Base-by-base conservation (phyloP, 1,140 invertebrate species). In the Drosophila aff. region DNA sequence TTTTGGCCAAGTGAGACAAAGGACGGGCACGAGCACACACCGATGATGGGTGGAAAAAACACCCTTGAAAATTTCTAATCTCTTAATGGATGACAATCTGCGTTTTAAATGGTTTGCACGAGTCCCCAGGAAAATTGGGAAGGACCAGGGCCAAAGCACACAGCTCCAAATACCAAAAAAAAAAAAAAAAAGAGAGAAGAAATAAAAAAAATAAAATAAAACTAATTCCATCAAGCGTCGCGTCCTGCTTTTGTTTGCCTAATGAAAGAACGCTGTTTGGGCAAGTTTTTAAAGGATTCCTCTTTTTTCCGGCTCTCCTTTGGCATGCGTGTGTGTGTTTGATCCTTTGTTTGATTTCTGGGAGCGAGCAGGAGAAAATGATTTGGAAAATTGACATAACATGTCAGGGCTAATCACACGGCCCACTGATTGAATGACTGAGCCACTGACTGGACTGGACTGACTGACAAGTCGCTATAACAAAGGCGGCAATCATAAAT, bases 41-140 rank as follows among this genome's bases (percentile, higher is more conserved):
- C 15, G 52, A 55, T 57, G 73, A 31, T 69, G 62, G 62, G 28
- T 69, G 36, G 47, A 65, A 78, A 87, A 81, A 83, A 69, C 65
- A 83, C 81, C 84, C 84, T 89, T 84, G 85, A 89, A 87, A 86
- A 84, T 84, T 82, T 89, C 85, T 89, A 89, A 89, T 89, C 84
- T 89, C 84, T 89, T 89, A 89, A 89, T 89, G 84, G 84, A 89
- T 90, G 84, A 89, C 84, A 89, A 89, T 89, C 84, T 89, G 84
- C 85, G 84, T 90, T 89, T 90, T 89, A 90, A 89, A 89, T 89
- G 83, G 84, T 87, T 74, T 87, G 83, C 81, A 83, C 79, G 72
- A 80, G 71, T 69, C 50, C 58, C 65, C 65, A 49, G 61, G 61
- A 59, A 76, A 71, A 69, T 74, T 57, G 55, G 52, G 6, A 66